phyloP scores from a whole-genome alignment of 2,888 invertebrate genomes.

The Drosophila pseudotalamancana region DNA sequence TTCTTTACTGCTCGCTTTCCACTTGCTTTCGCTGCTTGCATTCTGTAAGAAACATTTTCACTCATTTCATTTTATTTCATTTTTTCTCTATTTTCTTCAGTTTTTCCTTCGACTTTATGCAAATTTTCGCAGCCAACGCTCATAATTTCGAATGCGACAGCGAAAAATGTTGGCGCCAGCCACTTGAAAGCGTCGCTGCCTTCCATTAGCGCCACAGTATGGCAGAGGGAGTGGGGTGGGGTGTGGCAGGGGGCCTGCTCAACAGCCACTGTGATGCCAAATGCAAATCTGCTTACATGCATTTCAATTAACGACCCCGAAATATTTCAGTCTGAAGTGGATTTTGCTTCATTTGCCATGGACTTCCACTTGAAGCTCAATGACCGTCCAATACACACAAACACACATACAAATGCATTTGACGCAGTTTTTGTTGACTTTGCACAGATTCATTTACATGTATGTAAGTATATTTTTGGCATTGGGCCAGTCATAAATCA shows the following conservation, averaged over 20 bases:
- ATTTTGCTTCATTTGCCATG: conserved; percentile 43
- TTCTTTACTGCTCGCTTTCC: conserved; percentile 53
- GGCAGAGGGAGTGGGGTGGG: background rate
- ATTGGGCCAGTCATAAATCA: conserved; percentile 53
- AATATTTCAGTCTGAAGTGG: conserved; percentile 52
- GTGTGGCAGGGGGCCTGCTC: conserved; percentile 16
- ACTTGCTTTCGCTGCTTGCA: conserved; percentile 46
- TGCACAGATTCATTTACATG: conserved; percentile 6
- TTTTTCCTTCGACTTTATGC: conserved; percentile 58
- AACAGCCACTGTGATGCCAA: conserved; percentile 40
- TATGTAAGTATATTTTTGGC: conserved; percentile 40
- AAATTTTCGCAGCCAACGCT: conserved; percentile 63
- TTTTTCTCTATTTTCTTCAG: conserved; percentile 13
- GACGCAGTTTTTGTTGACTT: conserved; percentile 13
- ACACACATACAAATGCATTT: conserved; percentile 25
- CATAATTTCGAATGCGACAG: conserved; percentile 74
- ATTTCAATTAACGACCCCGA: conserved; percentile 59
- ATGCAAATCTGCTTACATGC: conserved; percentile 55
- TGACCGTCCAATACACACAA: conserved; percentile 37
- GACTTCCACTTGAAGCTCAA: conserved; percentile 54
- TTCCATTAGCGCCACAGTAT: conserved; percentile 54
- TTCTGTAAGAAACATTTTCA: conserved; percentile 31
- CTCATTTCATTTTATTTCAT: conserved; percentile 6
- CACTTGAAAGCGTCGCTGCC: conserved; percentile 36
- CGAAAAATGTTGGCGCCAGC: conserved; percentile 74